phyloP scores from a whole-genome alignment of 2,888 invertebrate species.

The Blastobasis lacticolella region DNA sequence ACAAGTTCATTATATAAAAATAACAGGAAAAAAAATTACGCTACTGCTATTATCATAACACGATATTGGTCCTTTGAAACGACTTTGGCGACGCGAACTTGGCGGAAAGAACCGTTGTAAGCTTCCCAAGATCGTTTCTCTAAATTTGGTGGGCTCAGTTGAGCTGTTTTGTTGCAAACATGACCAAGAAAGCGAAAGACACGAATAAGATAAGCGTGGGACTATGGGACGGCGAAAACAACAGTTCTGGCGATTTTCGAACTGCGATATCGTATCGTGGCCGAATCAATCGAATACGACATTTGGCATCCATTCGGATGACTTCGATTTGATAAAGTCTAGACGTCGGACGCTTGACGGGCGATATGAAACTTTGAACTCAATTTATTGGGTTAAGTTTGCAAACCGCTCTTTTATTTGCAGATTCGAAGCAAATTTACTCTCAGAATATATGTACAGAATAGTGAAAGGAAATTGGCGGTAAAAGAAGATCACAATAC shows the following conservation, averaged over 20 bases:
- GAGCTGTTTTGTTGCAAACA: not conserved
- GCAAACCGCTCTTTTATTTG: too few relatives aligned
- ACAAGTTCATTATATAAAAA: too few relatives aligned
- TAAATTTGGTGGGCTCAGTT: slow-evolving; percentile 28
- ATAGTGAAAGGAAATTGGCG: slow-evolving; percentile 1
- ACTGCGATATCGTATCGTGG: slow-evolving; percentile 20
- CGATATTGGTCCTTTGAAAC: too few relatives aligned
- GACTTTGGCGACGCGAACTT: too few relatives aligned
- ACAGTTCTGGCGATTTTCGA: slow-evolving; percentile 30
- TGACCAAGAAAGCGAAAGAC: slow-evolving; percentile 25
- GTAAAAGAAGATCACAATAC: too few relatives aligned
- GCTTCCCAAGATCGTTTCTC: slow-evolving; percentile 40
- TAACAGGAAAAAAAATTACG: too few relatives aligned
- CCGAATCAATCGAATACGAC: slow-evolving; percentile 10
- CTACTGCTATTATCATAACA: too few relatives aligned
- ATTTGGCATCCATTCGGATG: slow-evolving; percentile 21
- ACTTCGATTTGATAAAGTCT: slow-evolving; percentile 18
- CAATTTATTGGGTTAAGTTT: too few relatives aligned
- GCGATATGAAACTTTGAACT: not conserved
- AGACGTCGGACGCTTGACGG: slow-evolving; percentile 13
- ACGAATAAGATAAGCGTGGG: slow-evolving; percentile 56
- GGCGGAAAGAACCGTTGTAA: slow-evolving; percentile 40
- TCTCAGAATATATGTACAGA: not conserved
- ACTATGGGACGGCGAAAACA: slow-evolving; percentile 40
- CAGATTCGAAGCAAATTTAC: too few relatives aligned